These are phyloP conservation scores for Cranoglanis bouderius DNA, from an alignment of 2,113 vertebrate species.

Conservation along the genomic window DNA sequence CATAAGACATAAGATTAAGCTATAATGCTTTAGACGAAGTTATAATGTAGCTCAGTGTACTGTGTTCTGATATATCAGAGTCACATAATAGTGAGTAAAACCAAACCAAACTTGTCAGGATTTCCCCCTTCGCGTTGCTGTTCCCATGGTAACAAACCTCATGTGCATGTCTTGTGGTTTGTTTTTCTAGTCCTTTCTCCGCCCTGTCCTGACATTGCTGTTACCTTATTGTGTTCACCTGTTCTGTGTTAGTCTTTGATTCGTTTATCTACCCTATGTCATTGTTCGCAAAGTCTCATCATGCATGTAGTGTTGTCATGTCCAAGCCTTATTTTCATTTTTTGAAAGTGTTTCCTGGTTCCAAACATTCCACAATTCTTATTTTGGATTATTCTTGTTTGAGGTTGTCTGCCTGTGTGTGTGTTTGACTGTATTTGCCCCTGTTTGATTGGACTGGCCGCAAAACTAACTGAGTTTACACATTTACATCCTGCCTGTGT, in stretches of 20 bases:
- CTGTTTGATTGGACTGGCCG: neutral
- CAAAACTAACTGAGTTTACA: neutral
- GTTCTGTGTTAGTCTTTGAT: neutral
- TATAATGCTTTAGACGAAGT: neutral
- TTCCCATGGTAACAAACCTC: neutral
- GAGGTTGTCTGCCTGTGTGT: neutral
- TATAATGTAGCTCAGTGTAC: neutral
- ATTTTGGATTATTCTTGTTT: neutral
- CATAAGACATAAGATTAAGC: neutral
- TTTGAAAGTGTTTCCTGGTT: neutral
- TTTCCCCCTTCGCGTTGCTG: neutral
- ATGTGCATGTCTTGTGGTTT: neutral
- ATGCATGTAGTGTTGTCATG: neutral
- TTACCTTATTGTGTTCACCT: slow-evolving; percentile 8
- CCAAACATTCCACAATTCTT: neutral
- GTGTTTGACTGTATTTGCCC: neutral
- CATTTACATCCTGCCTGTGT: neutral
- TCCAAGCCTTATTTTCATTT: neutral
- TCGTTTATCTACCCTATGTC: neutral
- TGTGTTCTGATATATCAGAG: neutral
- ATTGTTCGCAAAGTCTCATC: neutral
- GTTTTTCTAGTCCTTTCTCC: neutral
- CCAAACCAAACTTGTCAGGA: neutral
- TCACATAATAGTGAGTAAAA: neutral
- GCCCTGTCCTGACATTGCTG: neutral